Evolutionary conservation across 2,113 vertebrate species (phyloP).

Genomic region (Laticauda laticaudata): DNA sequence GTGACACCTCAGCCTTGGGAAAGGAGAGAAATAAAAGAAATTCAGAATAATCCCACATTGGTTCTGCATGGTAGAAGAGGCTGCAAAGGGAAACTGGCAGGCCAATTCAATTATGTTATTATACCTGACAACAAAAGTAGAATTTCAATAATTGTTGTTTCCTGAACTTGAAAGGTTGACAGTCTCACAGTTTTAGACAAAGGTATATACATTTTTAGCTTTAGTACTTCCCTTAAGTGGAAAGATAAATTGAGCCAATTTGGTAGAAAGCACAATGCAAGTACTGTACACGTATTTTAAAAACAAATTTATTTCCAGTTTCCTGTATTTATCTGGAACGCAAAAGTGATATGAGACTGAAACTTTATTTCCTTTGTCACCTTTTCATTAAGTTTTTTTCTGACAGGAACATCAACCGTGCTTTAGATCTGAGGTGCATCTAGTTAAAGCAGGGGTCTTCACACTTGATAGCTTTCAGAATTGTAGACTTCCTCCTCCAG

Average conservation of each 20-base stretch:
- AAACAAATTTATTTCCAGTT: constrained; percentile 1
- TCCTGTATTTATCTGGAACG: not conserved
- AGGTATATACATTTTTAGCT: not conserved
- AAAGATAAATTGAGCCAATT: not conserved
- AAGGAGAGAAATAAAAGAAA: not conserved
- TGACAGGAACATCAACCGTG: not conserved
- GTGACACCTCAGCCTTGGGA: not conserved
- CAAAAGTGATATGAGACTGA: not conserved
- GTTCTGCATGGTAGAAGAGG: not conserved
- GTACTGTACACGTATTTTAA: not conserved
- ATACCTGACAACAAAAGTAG: not conserved
- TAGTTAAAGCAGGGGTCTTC: not conserved
- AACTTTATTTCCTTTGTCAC: no score
- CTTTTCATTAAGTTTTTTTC: not conserved
- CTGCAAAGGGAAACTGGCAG: not conserved
- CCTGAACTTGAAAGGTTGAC: not conserved
- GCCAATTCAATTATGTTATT: not conserved
- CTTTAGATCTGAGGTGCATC: no score
- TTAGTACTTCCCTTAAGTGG: not conserved
- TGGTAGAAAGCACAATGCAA: not conserved
- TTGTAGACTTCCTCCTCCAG: no score
- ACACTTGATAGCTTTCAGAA: no score
- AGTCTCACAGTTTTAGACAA: not conserved
- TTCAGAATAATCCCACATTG: not conserved
- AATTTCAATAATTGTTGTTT: not conserved